phyloP scores from a whole-genome alignment of 2,113 vertebrate species.

The Chunga burmeisteri region DNA sequence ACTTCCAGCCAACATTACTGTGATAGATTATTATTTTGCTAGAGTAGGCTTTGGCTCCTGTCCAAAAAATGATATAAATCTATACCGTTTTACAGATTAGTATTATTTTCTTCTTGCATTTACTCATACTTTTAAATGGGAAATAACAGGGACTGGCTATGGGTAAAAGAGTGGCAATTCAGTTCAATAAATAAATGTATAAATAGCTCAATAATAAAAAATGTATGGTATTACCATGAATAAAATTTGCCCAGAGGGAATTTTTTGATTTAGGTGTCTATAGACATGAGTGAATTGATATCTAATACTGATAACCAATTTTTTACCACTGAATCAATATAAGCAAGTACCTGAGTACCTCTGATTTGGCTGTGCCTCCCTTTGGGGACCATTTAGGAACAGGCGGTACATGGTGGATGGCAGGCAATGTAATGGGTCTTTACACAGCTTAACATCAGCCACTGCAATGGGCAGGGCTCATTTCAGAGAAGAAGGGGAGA shows the following conservation, averaged over 20 bases:
- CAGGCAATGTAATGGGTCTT: not conserved
- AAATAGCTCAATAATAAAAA: not conserved
- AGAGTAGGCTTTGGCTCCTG: not conserved
- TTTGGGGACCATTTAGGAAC: not conserved
- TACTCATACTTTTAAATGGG: not conserved
- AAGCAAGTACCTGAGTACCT: not conserved
- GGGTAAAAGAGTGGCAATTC: not conserved
- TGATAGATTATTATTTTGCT: slow-evolving; percentile 7
- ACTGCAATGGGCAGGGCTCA: not conserved
- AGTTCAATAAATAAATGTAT: not conserved
- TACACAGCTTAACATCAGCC: not conserved
- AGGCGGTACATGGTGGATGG: not conserved
- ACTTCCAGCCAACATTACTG: not conserved
- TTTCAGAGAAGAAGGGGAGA: not conserved
- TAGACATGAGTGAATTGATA: not conserved
- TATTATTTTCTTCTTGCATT: not conserved
- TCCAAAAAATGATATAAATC: slow-evolving; percentile 21
- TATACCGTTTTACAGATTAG: not conserved
- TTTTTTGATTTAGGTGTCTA: not conserved
- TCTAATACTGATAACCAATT: not conserved
- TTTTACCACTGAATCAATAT: not conserved
- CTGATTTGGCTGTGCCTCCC: not conserved
- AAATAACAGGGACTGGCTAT: not conserved
- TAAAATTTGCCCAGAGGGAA: not conserved
- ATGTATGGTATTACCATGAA: not conserved